A percentile compares a stretch with the other conserved stretches of the same genome.
phyloP scores from a whole-genome alignment of 2,888 invertebrate species.

The Anticlea derivata region DNA sequence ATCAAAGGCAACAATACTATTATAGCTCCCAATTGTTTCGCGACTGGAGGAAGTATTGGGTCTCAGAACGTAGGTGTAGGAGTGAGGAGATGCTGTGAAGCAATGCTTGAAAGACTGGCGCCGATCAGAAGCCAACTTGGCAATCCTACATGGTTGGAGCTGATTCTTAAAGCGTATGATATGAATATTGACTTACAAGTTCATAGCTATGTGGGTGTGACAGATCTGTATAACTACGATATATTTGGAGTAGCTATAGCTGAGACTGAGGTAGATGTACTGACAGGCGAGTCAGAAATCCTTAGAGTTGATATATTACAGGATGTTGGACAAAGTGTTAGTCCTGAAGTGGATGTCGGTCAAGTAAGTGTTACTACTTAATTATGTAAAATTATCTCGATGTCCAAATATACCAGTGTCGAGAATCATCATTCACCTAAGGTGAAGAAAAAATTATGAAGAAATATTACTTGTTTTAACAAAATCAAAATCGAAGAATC shows the following conservation, averaged over 20 bases:
- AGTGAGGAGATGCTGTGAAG: constrained; percentile 74
- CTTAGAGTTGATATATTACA: constrained; percentile 85
- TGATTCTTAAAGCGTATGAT: constrained; percentile 71
- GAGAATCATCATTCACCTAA: too few relatives aligned
- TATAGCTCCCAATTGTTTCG: constrained; percentile 84
- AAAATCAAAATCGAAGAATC: too few relatives aligned
- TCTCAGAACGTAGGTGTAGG: constrained; percentile 86
- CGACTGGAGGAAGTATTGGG: constrained; percentile 87
- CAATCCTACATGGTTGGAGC: constrained; percentile 74
- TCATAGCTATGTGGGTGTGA: constrained; percentile 41
- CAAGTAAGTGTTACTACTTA: constrained; percentile 70
- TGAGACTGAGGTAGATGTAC: constrained; percentile 88
- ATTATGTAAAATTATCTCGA: too few relatives aligned
- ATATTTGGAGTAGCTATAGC: constrained; percentile 82
- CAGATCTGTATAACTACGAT: constrained; percentile 45
- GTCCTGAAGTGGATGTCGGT: constrained; percentile 86
- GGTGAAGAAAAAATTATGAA: too few relatives aligned
- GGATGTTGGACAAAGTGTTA: constrained; percentile 86
- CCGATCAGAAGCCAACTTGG: constrained; percentile 61
- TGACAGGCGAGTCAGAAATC: constrained; percentile 87
- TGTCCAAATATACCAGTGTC: too few relatives aligned
- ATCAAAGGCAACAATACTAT: constrained; percentile 86
- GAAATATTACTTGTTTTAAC: too few relatives aligned
- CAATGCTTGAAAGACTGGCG: constrained; percentile 66
- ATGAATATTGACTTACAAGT: constrained; percentile 55